Percentiles rank a stretch among this genome's conserved stretches.
phyloP scores from a whole-genome alignment of 2,888 invertebrate species.

The Nemotelus pantherinus region DNA sequence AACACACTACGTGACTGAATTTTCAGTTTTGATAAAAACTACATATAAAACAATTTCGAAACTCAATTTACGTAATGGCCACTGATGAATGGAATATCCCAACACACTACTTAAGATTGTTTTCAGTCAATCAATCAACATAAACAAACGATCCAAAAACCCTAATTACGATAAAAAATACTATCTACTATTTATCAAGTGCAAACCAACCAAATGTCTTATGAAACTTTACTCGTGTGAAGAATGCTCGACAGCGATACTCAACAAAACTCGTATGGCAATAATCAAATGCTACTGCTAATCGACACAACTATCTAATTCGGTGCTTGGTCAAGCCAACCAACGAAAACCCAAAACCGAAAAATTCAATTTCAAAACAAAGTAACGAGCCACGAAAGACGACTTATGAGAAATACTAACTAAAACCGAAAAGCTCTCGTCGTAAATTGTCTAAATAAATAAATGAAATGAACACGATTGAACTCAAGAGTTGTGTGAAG shows the following conservation, averaged over 20 bases:
- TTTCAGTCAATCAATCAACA: no score
- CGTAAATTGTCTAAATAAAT: no score
- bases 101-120: no score
- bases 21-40: no score
- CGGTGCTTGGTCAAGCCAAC: background rate
- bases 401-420: background rate
- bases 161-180: background rate
- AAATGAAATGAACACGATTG: background rate
- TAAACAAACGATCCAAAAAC: background rate
- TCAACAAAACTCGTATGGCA: no score
- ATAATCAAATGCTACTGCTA: no score
- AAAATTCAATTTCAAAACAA: slow-evolving; percentile 3
- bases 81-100: no score
- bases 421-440: slow-evolving; percentile 27
- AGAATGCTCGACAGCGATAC: background rate
- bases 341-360: background rate
- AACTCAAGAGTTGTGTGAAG: slow-evolving; percentile 19
- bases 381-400: slow-evolving; percentile 1
- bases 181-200: background rate
- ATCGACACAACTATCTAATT: no score
- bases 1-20: no score
- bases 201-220: background rate
- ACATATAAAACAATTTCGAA: no score
- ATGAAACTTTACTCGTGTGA: background rate
- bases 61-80: no score